Conservation (phyloP, 2,113 vertebrate genomes). For the Ammodytes marinus region DNA sequence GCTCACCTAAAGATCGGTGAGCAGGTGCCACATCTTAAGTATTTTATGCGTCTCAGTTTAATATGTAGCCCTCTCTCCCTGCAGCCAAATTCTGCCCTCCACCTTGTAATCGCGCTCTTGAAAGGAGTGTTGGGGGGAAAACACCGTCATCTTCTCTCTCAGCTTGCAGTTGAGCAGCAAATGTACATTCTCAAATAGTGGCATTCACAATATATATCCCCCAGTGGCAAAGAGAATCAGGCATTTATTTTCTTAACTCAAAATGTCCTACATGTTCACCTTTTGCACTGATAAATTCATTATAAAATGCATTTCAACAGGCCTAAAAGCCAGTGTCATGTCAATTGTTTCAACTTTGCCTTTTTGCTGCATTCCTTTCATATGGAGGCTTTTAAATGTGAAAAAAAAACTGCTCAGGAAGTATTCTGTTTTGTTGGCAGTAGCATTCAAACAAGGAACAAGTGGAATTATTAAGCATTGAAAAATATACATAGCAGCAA, state of each 20-base stretch:
- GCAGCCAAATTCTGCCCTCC: slow-evolving; percentile 42
- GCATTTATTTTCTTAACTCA: not conserved
- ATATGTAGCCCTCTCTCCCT: slow-evolving; percentile 44
- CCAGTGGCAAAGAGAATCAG: not conserved
- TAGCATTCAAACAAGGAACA: not conserved
- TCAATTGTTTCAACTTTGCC: not conserved
- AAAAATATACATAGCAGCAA: slow-evolving; percentile 4
- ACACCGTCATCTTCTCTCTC: not conserved
- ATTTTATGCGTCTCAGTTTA: slow-evolving; percentile 35
- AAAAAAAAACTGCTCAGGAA: slow-evolving; percentile 5
- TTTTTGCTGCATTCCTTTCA: not conserved
- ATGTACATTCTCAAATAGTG: not conserved
- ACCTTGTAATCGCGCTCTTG: not conserved
- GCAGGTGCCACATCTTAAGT: slow-evolving; percentile 19
- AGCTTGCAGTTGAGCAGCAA: not conserved
- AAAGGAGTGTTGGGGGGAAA: not conserved
- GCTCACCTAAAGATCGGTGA: slow-evolving; percentile 1
- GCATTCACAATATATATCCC: not conserved
- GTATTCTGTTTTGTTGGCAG: not conserved
- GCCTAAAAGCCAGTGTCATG: not conserved
- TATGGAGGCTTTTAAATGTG: not conserved
- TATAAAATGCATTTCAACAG: not conserved
- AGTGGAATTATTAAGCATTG: not conserved
- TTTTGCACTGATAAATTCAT: not conserved
- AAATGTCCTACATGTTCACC: not conserved